phyloP scores from a whole-genome alignment of 2,888 invertebrate species.

The Mythimna lalbum region DNA sequence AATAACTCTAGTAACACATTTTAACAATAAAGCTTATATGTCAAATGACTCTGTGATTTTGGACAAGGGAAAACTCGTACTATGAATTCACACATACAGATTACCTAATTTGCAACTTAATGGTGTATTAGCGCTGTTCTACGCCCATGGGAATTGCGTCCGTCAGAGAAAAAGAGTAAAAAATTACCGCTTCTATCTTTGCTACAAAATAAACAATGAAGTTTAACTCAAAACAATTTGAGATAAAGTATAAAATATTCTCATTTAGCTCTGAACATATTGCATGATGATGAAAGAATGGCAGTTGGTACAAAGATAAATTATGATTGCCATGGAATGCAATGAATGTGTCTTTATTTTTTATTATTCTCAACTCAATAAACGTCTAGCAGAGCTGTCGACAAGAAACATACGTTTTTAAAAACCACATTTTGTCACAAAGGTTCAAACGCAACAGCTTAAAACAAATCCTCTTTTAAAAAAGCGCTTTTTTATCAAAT shows the following conservation, averaged over 20 bases:
- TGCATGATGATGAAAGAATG: constrained; percentile 46
- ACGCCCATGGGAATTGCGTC: constrained; percentile 80
- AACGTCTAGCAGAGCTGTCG: constrained; percentile 36
- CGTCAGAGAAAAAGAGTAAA: constrained; percentile 67
- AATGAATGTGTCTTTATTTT: constrained; percentile 44
- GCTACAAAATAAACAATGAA: constrained; percentile 79
- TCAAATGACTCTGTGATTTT: constrained; percentile 67
- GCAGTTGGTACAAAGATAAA: constrained; percentile 34
- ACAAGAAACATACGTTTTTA: constrained; percentile 47
- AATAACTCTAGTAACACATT: constrained; percentile 45
- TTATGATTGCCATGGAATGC: constrained; percentile 33
- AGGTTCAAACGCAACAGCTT: constrained; percentile 42
- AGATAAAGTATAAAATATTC: constrained; percentile 65
- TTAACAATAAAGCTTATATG: constrained; percentile 73
- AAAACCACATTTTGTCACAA: constrained; percentile 51
- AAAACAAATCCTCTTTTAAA: constrained; percentile 49
- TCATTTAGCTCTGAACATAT: constrained; percentile 32
- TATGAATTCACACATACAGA: constrained; percentile 85
- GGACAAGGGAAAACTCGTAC: constrained; percentile 73
- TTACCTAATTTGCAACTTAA: constrained; percentile 87
- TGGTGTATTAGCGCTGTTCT: constrained; percentile 79
- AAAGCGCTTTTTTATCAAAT: constrained; percentile 52
- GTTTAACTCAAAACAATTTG: constrained; percentile 71
- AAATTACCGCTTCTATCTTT: constrained; percentile 69
- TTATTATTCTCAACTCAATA: constrained; percentile 46